Evolutionary conservation across 2,113 vertebrate species (phyloP), one percentile per base, ranked within the genome.

Genomic region (Pantherophis guttatus): DNA sequence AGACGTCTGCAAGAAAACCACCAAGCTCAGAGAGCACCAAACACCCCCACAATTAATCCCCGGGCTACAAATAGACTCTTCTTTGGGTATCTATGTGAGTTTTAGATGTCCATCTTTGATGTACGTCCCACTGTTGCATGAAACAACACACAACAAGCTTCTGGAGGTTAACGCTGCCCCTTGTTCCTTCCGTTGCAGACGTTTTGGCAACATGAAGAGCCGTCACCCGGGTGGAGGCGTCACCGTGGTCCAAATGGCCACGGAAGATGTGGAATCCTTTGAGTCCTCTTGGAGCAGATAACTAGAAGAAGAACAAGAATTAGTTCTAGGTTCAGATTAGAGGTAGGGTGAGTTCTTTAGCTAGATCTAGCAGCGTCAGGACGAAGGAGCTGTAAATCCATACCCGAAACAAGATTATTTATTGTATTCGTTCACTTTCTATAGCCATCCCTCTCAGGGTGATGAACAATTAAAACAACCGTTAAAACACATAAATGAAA

Each of bases 131-230:
- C 2, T 33, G 70, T 75, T 75, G 13, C 33, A 13, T 33, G 70
- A 33, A 75, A 17, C 70, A 24, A 81, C 7, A 17, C 70, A 17
- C 70, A 17, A 9, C 70, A 21, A 39, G 7, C 33, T 21, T 39
- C 15, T 81, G 70, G 33, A 81, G 33, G 15, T 21, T 39, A 75
- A 75, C 15, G 1, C 70, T 75, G 15, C 21, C 86, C 24, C 23
- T 50, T 26, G 23, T 54, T 89, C 9, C 11, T 24, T 94, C 93
- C 95, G 95, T 96, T 95, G 92, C 96, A 98, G 97, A 96, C 95
- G 97, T 96, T 98, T 97, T 95, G 97, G 97, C 88, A 97, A 96
- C 90, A 97, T 95, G 95, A 97, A 97, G 95, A 96, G 91, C 92
- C 94, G 96, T 19, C 97, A 97, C 91, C 96, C 97, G 55, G 97